These are phyloP conservation scores for Nerophis ophidion DNA, from an alignment of 2,113 vertebrate species.

Conservation along the genomic window DNA sequence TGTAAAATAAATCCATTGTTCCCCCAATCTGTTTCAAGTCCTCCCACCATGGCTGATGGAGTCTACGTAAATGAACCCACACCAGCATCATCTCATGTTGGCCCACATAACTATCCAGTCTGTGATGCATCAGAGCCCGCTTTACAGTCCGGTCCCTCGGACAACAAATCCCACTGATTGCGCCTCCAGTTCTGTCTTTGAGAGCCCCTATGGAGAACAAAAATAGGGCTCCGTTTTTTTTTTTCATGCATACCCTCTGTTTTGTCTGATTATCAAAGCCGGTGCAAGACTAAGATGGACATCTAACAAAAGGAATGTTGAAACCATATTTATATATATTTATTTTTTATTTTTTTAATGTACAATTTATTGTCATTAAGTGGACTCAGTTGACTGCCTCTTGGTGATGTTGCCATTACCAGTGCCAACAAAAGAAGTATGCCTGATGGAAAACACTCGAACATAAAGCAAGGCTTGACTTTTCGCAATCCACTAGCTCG, in stretches of 20 bases:
- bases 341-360: too few species aligned
- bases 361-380: too few species aligned
- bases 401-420: too few species aligned
- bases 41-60: constrained; percentile 35
- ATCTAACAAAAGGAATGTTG: constrained; percentile 8
- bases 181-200: constrained; percentile 16
- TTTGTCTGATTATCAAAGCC: constrained; percentile 31
- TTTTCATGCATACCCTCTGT: constrained; percentile 30
- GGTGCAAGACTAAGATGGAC: background rate
- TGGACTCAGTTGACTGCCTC: too few species aligned
- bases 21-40: too few species aligned
- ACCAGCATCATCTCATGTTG: constrained; percentile 25
- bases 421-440: too few species aligned
- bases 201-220: background rate
- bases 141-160: constrained; percentile 33
- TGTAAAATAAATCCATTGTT: too few species aligned
- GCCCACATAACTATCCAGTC: background rate
- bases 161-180: constrained; percentile 40
- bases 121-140: constrained; percentile 46
- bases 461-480: too few species aligned
- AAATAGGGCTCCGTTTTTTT: background rate
- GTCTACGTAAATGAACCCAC: constrained; percentile 33
- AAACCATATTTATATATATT: background rate
- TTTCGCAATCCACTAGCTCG: too few species aligned
- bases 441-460: too few species aligned